A percentile compares a stretch with the other conserved stretches of the same genome.
Evolutionary conservation across 2,888 invertebrate genomes (phyloP).

Genomic region (Abscondita cerata): DNA sequence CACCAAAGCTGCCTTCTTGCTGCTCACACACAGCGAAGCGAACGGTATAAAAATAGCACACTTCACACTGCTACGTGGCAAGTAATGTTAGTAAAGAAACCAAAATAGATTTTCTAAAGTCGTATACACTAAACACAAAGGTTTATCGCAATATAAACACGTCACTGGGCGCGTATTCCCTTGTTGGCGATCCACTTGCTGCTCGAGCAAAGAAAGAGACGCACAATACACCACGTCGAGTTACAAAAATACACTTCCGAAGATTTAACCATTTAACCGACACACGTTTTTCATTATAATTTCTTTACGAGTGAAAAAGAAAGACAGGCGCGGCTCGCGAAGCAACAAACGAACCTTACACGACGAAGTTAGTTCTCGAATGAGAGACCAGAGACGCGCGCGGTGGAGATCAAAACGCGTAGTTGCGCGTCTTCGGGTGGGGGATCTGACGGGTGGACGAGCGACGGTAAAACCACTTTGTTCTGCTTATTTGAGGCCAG

Average conservation of each 20-base stretch:
- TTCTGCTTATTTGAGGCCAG: slow-evolving; percentile 32
- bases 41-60: slow-evolving; percentile 46
- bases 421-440: slow-evolving; percentile 41
- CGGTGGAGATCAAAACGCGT: slow-evolving; percentile 46
- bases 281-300: slow-evolving; percentile 10
- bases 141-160: slow-evolving; percentile 49
- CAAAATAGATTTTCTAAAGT: slow-evolving; percentile 44
- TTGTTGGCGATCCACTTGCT: slow-evolving; percentile 32
- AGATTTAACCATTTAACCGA: slow-evolving; percentile 25
- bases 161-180: slow-evolving; percentile 37
- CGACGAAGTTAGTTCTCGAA: slow-evolving; percentile 45
- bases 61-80: slow-evolving; percentile 46
- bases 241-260: slow-evolving; percentile 16
- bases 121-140: slow-evolving; percentile 44
- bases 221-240: slow-evolving; percentile 6
- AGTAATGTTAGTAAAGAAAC: slow-evolving; percentile 40
- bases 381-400: slow-evolving; percentile 50
- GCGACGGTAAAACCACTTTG: slow-evolving; percentile 41
- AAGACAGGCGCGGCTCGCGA: slow-evolving; percentile 39
- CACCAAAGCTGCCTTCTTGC: slow-evolving; percentile 8
- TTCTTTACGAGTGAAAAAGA: slow-evolving; percentile 30
- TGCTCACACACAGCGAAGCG: slow-evolving; percentile 38
- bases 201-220: slow-evolving; percentile 27
- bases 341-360: slow-evolving; percentile 24
- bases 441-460: slow-evolving; percentile 40